phyloP scores from a whole-genome alignment of 1,140 invertebrate species.

The Ceratina australensis region DNA sequence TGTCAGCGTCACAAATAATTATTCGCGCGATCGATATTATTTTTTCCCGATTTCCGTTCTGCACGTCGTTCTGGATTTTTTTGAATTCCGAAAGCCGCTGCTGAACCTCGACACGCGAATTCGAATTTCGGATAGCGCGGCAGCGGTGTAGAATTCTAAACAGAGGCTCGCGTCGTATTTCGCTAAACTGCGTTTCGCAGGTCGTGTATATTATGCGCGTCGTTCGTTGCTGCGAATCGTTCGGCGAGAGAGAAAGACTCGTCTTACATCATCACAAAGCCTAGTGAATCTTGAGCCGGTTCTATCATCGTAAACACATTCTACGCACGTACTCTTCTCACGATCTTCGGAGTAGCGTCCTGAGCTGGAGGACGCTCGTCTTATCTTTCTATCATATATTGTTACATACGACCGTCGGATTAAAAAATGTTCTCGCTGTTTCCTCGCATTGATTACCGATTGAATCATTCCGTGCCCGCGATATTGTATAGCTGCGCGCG shows the following conservation, averaged over 20 bases:
- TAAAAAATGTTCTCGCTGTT: neutral
- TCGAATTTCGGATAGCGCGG: conserved; percentile 11
- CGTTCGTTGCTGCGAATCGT: neutral
- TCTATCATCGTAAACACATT: conserved; percentile 38
- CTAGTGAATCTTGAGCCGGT: conserved; percentile 14
- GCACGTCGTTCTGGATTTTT: too few species aligned
- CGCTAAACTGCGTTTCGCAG: conserved; percentile 10
- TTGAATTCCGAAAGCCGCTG: neutral
- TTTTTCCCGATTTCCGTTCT: too few species aligned
- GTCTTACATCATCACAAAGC: conserved; percentile 35
- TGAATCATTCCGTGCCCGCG: neutral
- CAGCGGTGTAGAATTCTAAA: neutral
- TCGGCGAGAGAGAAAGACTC: neutral
- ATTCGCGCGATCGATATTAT: neutral
- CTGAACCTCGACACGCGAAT: neutral
- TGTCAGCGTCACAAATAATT: neutral
- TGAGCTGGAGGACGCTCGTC: neutral
- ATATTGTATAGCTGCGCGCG: neutral
- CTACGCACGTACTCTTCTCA: conserved; percentile 42
- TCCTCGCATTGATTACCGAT: neutral
- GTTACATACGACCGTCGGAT: neutral
- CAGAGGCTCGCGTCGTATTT: conserved; percentile 26
- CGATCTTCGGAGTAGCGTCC: conserved; percentile 20
- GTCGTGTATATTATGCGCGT: conserved; percentile 1
- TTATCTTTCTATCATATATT: too few species aligned